Conservation (phyloP, 1,140 invertebrate species). For the Andricus grossulariae region DNA sequence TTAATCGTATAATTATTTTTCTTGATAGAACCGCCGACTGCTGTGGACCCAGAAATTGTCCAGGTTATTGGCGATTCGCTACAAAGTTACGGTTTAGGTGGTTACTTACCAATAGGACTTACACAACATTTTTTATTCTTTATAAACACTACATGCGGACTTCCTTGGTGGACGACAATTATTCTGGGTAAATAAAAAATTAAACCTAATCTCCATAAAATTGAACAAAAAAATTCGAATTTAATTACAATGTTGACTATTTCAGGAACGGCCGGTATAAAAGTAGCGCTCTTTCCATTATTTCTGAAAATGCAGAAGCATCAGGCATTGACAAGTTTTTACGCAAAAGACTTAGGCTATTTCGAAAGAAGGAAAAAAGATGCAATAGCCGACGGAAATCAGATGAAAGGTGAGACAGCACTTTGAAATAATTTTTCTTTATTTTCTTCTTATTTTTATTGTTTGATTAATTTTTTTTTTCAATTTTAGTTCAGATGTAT, state of each 20-base stretch:
- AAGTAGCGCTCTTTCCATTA: slow-evolving; percentile 87
- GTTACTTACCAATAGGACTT: slow-evolving; percentile 83
- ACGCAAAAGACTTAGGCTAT: slow-evolving; percentile 87
- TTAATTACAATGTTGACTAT: slow-evolving; percentile 29
- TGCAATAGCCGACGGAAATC: slow-evolving; percentile 79
- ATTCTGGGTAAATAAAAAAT: slow-evolving; percentile 77
- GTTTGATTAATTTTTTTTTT: slow-evolving; percentile 18
- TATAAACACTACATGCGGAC: slow-evolving; percentile 83
- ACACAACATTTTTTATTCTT: slow-evolving; percentile 87
- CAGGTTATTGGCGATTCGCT: slow-evolving; percentile 84
- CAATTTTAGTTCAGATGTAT: slow-evolving; percentile 37
- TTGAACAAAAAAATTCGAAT: no score
- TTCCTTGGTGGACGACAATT: slow-evolving; percentile 95
- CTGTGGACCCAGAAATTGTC: slow-evolving; percentile 66
- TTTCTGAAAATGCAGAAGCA: slow-evolving; percentile 87
- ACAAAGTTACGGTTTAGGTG: slow-evolving; percentile 87
- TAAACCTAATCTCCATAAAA: no score
- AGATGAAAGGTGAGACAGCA: slow-evolving; percentile 79
- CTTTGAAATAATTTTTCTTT: no score
- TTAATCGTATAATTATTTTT: not conserved
- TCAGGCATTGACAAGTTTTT: slow-evolving; percentile 85
- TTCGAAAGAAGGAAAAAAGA: slow-evolving; percentile 87
- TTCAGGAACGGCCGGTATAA: slow-evolving; percentile 84
- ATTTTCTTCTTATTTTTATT: not conserved
- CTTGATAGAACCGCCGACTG: slow-evolving; percentile 39